These are phyloP conservation scores for Hyles lineata DNA, from an alignment of 2,888 invertebrate species.

Conservation along the genomic window DNA sequence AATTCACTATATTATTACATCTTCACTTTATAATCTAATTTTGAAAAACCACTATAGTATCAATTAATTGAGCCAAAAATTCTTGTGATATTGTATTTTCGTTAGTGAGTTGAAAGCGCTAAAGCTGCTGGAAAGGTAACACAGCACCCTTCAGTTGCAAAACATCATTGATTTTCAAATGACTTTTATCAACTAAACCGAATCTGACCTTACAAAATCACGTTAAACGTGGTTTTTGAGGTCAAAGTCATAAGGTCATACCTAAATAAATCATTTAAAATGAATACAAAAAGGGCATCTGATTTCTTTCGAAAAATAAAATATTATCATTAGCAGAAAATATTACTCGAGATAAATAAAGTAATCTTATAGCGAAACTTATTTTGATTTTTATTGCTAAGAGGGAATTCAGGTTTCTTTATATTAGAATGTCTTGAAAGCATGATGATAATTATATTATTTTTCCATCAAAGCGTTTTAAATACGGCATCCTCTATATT, in stretches of 20 bases:
- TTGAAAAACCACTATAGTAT: no score
- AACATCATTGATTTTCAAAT: constrained; percentile 76
- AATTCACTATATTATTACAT: no score
- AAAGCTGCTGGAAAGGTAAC: constrained; percentile 47
- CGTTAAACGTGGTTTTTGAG: constrained; percentile 41
- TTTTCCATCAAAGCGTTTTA: no score
- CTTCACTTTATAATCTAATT: no score
- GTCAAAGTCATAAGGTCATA: constrained; percentile 31
- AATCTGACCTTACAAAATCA: constrained; percentile 52
- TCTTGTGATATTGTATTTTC: background rate
- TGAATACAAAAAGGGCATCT: background rate
- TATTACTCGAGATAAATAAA: no score
- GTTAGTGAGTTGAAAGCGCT: constrained; percentile 56
- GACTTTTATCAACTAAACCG: constrained; percentile 65
- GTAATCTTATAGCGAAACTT: no score
- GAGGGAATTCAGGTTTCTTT: no score
- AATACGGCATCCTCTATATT: no score
- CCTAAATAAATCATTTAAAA: background rate
- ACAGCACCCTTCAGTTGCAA: constrained; percentile 59
- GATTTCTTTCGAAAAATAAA: background rate
- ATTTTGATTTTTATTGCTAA: no score
- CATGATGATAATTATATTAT: no score
- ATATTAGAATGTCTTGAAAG: no score
- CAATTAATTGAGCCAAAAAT: no score
- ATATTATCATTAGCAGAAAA: background rate